These are phyloP conservation scores for Sander vitreus DNA, from an alignment of 2,113 vertebrate genomes.

Conservation along the genomic window DNA sequence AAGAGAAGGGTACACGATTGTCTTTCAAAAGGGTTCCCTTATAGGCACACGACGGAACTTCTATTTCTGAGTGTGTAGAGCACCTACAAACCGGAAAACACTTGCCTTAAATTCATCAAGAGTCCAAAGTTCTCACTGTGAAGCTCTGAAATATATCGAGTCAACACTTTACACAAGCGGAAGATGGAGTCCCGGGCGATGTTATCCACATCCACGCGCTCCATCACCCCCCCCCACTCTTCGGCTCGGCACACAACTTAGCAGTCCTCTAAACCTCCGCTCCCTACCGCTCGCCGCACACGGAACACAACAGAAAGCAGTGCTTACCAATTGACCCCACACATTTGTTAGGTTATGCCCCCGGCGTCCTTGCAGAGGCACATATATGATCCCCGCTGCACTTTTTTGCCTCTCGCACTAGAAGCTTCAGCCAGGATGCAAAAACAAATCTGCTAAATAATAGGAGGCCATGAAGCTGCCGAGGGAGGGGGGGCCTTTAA, in stretches of 20 bases:
- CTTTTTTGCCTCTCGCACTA: constrained; percentile 72
- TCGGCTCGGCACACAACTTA: constrained; percentile 36
- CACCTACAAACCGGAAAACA: constrained; percentile 14
- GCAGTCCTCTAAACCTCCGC: constrained; percentile 42
- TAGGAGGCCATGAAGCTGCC: constrained; percentile 73
- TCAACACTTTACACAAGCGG: constrained; percentile 8
- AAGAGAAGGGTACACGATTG: too few relatives aligned
- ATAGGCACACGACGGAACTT: too few relatives aligned
- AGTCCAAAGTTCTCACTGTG: constrained; percentile 43
- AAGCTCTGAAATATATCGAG: constrained; percentile 30
- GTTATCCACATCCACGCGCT: constrained; percentile 33
- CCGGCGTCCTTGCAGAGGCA: constrained; percentile 75
- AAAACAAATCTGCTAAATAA: constrained; percentile 82
- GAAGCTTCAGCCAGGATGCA: constrained; percentile 83
- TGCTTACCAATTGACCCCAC: constrained; percentile 88
- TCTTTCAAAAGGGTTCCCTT: too few relatives aligned
- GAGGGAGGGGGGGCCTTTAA: constrained; percentile 38
- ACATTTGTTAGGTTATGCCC: constrained; percentile 87
- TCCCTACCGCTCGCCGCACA: constrained; percentile 40
- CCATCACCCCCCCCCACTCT: constrained; percentile 39
- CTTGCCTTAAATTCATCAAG: constrained; percentile 67
- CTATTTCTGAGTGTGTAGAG: too few relatives aligned
- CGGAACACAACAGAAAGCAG: constrained; percentile 55
- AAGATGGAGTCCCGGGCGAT: constrained; percentile 8
- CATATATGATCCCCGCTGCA: constrained; percentile 80